Conservation (phyloP, 2,113 vertebrate genomes). For the Mohoua ochrocephala region DNA sequence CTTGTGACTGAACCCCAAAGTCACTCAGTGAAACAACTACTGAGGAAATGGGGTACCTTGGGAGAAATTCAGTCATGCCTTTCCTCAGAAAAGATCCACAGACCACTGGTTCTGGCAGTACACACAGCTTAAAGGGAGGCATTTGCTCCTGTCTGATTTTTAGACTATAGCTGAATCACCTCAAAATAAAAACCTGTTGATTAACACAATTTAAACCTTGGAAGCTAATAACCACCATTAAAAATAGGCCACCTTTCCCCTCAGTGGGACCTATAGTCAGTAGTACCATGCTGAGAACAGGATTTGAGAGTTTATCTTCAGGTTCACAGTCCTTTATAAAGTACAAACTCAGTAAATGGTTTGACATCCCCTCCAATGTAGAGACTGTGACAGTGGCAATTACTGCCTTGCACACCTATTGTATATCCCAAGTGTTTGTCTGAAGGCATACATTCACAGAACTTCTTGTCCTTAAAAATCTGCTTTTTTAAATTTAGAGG, state of each 20-base stretch:
- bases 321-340: neutral
- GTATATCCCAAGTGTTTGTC: neutral
- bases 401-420: neutral
- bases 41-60: neutral
- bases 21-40: neutral
- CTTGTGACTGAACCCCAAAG: neutral
- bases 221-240: neutral
- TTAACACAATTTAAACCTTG: neutral
- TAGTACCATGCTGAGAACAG: neutral
- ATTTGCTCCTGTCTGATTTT: neutral
- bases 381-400: neutral
- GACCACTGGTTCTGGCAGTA: neutral
- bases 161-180: neutral
- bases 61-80: neutral
- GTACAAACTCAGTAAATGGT: neutral
- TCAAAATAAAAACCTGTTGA: neutral
- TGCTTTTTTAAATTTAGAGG: constrained; percentile 35
- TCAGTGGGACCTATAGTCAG: neutral
- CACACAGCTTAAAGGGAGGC: neutral
- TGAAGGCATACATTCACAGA: neutral
- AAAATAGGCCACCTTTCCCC: neutral
- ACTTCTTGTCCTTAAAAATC: neutral
- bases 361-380: neutral
- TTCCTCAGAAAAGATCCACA: neutral
- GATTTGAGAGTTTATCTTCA: neutral